Percentiles rank a stretch among this genome's conserved stretches.
These are phyloP conservation scores for Arctocebus calabarensis DNA, from an alignment of 2,797 vertebrate species.

Conservation along the genomic window DNA sequence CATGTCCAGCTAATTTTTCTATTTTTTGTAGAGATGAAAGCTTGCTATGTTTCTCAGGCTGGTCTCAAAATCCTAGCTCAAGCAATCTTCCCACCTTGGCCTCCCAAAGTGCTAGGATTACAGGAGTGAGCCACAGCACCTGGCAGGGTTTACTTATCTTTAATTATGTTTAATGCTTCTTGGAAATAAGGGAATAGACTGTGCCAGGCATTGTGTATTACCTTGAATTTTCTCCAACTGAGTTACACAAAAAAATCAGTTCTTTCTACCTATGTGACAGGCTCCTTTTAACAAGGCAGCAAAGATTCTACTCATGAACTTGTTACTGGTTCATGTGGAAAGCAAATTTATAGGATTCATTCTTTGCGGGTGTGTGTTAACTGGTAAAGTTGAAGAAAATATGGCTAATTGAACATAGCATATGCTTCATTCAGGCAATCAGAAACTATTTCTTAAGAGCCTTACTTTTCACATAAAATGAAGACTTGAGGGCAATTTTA, in stretches of 20 bases:
- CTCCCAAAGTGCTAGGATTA: not conserved
- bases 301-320: not conserved
- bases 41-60: not conserved
- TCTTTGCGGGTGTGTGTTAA: not conserved
- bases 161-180: not conserved
- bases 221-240: not conserved
- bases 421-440: conserved; percentile 56
- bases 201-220: not conserved
- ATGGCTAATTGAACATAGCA: conserved; percentile 20
- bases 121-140: not conserved
- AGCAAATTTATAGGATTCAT: not conserved
- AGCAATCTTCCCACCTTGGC: not conserved
- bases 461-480: conserved; percentile 62
- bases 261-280: not conserved
- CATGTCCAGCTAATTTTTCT: not conserved
- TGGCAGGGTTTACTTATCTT: not conserved
- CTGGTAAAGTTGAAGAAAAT: not conserved
- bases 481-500: conserved; percentile 47
- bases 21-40: not conserved
- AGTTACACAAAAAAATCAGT: not conserved
- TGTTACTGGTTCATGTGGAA: not conserved
- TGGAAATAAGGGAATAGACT: not conserved
- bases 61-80: not conserved
- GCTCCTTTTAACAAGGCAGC: not conserved
- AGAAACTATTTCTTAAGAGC: conserved; percentile 40